phyloP scores from a whole-genome alignment of 2,113 vertebrate species.

The Leucosticte australis region DNA sequence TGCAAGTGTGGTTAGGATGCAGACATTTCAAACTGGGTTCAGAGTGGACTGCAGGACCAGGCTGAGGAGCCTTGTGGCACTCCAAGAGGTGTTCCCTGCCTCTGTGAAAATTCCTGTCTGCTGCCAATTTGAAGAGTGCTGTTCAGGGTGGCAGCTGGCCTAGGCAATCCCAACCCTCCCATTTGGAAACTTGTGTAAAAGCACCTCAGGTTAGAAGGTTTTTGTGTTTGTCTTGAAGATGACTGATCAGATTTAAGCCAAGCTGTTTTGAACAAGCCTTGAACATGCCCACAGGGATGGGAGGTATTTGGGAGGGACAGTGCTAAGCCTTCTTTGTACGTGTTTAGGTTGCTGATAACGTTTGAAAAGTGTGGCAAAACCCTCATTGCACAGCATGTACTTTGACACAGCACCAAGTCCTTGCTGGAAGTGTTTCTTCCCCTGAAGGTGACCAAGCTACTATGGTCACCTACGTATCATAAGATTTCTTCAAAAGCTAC shows the following conservation, averaged over 20 bases:
- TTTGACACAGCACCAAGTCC: not conserved
- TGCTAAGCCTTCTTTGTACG: not conserved
- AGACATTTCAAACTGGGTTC: not conserved
- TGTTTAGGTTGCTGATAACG: not conserved
- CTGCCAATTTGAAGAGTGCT: not conserved
- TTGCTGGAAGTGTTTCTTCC: not conserved
- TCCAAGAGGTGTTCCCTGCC: not conserved
- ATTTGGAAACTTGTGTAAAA: not conserved
- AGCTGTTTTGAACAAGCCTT: slow-evolving; percentile 21
- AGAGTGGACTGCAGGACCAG: not conserved
- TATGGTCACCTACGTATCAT: not conserved
- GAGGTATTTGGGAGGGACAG: slow-evolving; percentile 47
- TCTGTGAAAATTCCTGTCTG: not conserved
- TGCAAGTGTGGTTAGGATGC: not conserved
- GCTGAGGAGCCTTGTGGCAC: not conserved
- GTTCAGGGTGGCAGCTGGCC: not conserved
- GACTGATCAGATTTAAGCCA: not conserved
- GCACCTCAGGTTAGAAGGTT: not conserved
- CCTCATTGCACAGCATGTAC: not conserved
- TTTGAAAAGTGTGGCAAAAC: not conserved
- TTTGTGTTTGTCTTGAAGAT: slow-evolving; percentile 21
- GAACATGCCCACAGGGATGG: not conserved
- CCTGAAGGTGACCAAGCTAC: not conserved
- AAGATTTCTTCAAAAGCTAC: not conserved
- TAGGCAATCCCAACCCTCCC: not conserved